These are phyloP conservation scores for Anabacerthia variegaticeps DNA, from an alignment of 2,797 vertebrate species.

Conservation along the genomic window DNA sequence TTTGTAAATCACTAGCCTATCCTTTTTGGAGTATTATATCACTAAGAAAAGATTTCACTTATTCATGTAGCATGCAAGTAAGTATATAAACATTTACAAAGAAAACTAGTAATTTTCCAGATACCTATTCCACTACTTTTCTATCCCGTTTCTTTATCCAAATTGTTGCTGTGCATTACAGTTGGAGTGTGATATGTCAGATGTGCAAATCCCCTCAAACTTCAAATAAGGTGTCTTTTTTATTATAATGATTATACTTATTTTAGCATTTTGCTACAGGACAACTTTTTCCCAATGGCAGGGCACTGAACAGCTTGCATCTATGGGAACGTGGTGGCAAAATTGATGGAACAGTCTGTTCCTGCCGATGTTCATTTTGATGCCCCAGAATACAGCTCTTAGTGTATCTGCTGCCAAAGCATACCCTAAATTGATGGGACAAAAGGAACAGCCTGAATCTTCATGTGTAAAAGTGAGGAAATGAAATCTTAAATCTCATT, in stretches of 20 bases:
- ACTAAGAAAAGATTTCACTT: neutral
- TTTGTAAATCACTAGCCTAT: neutral
- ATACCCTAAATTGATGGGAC: neutral
- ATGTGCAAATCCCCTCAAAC: neutral
- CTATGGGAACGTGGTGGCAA: neutral
- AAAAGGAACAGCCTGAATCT: neutral
- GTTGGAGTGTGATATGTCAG: neutral
- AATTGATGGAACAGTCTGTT: constrained; percentile 55
- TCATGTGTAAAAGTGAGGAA: constrained; percentile 11
- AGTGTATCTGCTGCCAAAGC: neutral
- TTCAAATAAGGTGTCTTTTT: neutral
- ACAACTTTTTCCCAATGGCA: constrained; percentile 19
- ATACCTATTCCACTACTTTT: neutral
- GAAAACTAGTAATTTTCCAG: neutral
- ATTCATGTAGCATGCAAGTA: neutral
- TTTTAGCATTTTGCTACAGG: constrained; percentile 34
- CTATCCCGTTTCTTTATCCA: neutral
- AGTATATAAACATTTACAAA: neutral
- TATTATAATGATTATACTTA: neutral
- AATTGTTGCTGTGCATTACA: neutral
- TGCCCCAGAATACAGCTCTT: neutral
- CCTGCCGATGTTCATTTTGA: neutral
- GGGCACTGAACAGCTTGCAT: constrained; percentile 36
- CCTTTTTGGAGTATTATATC: neutral
- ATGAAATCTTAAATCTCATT: neutral